A percentile compares a stretch with the other conserved stretches of the same genome.
phyloP scores from a whole-genome alignment of 2,888 invertebrate species.

The Spilarctia lutea region DNA sequence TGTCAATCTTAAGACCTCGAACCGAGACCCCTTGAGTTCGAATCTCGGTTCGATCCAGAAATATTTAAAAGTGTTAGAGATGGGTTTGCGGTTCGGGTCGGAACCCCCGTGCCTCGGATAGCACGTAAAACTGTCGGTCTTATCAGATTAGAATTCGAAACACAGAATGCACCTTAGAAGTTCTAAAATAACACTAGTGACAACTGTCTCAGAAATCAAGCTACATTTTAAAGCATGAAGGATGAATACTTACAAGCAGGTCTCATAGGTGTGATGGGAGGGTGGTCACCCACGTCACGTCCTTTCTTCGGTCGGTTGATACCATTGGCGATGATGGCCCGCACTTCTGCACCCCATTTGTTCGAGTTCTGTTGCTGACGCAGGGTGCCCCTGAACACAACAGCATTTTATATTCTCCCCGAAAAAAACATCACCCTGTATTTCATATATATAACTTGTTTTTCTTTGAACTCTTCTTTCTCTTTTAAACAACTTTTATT shows the following conservation, averaged over 20 bases:
- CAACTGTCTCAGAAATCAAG: no score
- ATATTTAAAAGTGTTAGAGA: no score
- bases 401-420: background rate
- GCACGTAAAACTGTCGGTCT: no score
- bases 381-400: constrained; percentile 85
- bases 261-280: constrained; percentile 99
- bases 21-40: no score
- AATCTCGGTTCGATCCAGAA: no score
- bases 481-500: background rate
- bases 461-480: background rate
- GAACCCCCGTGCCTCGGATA: no score
- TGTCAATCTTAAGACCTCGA: no score
- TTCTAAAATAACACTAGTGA: no score
- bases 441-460: no score
- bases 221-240: background rate
- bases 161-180: no score
- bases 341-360: constrained; percentile 93
- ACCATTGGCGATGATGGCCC: constrained; percentile 89
- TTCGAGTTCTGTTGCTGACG: constrained; percentile 90
- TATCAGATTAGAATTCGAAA: no score
- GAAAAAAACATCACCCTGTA: background rate
- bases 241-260: constrained; percentile 85
- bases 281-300: constrained; percentile 98
- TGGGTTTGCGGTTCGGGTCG: no score
- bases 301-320: constrained; percentile 94